Evolutionary conservation across 1,140 invertebrate genomes (phyloP).

Genomic region (Ceratina australensis): DNA sequence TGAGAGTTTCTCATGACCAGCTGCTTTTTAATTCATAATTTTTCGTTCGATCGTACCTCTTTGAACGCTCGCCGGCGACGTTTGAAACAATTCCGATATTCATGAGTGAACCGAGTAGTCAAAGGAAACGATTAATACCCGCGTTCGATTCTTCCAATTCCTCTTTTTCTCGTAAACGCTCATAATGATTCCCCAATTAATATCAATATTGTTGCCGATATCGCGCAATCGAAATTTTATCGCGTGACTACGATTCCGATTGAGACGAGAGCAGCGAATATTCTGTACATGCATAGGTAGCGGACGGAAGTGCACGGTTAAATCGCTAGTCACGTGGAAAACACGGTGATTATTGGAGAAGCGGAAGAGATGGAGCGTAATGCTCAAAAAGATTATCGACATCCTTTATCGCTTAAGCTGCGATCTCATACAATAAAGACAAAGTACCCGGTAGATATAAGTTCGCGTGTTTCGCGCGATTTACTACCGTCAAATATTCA

Average conservation of each 20-base stretch:
- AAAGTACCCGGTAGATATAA: neutral
- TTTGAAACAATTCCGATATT: neutral
- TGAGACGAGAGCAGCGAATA: neutral
- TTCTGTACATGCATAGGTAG: neutral
- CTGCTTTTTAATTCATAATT: constrained; percentile 35
- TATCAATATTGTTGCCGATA: no score
- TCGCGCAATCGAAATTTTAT: neutral
- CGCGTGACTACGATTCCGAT: neutral
- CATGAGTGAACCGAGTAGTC: no score
- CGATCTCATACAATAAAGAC: neutral
- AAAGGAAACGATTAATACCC: neutral
- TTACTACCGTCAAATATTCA: neutral
- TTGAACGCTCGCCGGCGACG: neutral
- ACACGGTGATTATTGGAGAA: constrained; percentile 20
- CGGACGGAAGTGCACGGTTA: neutral
- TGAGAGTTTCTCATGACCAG: constrained; percentile 25
- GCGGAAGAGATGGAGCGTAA: constrained; percentile 11
- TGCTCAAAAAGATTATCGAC: constrained; percentile 23
- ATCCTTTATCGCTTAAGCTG: constrained; percentile 11
- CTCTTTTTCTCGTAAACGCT: no score
- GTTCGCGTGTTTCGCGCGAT: neutral
- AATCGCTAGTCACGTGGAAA: constrained; percentile 11
- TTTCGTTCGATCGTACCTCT: neutral
- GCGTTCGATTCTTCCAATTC: neutral
- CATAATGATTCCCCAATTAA: no score